Conservation (phyloP, 2,113 vertebrate genomes). For the Eublepharis macularius region DNA sequence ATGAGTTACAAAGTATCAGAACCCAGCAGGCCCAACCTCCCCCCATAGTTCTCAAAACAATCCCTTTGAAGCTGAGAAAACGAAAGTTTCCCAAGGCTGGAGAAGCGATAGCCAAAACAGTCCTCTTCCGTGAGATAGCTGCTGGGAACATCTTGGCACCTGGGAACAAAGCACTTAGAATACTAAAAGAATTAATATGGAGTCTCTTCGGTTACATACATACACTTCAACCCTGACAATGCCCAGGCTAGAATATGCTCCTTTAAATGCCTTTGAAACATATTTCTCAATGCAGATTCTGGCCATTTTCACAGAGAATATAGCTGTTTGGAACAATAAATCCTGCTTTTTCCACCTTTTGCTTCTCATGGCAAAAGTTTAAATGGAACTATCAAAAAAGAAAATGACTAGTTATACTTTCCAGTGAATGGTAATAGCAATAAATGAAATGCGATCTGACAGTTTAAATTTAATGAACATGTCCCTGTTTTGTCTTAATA, state of each 20-base stretch:
- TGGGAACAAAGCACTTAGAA: no score
- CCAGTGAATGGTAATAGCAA: slow-evolving; percentile 54
- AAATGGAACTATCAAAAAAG: slow-evolving; percentile 50
- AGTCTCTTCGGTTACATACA: no score
- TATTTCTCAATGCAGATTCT: neutral
- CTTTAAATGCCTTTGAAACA: neutral
- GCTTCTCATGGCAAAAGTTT: slow-evolving; percentile 43
- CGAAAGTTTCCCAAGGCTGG: no score
- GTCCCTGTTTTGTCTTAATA: slow-evolving; percentile 70
- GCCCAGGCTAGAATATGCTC: neutral
- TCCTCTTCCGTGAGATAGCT: no score
- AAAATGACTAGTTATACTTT: slow-evolving; percentile 54
- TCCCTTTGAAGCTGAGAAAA: no score
- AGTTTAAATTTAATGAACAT: slow-evolving; percentile 74
- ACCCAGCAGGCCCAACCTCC: no score
- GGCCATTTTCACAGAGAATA: slow-evolving; percentile 17
- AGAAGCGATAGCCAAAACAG: no score
- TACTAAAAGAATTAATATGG: no score
- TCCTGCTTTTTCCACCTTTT: slow-evolving; percentile 22
- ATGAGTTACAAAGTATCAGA: no score
- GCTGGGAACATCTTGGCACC: no score
- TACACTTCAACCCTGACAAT: no score
- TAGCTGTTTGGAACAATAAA: slow-evolving; percentile 19
- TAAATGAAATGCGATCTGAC: slow-evolving; percentile 71
- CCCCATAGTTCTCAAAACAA: no score